Evolutionary conservation across 2,797 vertebrate species (phyloP), one percentile per base, ranked within the genome.

Genomic region (Channa striata): DNA sequence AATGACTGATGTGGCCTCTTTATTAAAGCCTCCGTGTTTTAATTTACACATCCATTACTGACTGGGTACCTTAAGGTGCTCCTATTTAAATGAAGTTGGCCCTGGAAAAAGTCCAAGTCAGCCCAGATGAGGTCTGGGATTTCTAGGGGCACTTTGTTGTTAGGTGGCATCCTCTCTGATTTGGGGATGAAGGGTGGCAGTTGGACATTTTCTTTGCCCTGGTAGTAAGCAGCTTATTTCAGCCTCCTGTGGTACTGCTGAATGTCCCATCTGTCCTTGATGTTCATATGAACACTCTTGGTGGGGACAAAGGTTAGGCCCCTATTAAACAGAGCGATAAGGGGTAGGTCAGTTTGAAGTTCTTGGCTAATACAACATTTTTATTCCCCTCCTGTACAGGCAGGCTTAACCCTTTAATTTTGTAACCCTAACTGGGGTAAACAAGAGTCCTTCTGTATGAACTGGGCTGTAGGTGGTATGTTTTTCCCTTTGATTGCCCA

Each of bases 201-300:
- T 25, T 58, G 37, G 0, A 0, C 23, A 11, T 43, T 1, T 0
- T 25, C 25, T 58, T 11, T 43, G 42, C n/a, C n/a, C 14, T 10
- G 8, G 11, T 42, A 58, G 42, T 43, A 25, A 25, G 17, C n/a
- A 42, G 54, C 39, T 3, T 42, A 12, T 43, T 57, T 57, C 10
- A 57, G 14, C 21, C 39, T 57, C 25, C 39, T 57, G 17, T 30
- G 39, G 16, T 57, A 57, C 16, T 57, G 21, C 42, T 57, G 16
- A 1, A 43, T 23, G 23, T 57, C 54, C 40, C 17, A 43, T 42
- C 17, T 58, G 25, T 17, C 21, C 3, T n/a, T 13, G 54, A 57
- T 42, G 25, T 25, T 43, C 42, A 2, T 9, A 30, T 57, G 42
- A 20, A 40, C 16, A 9, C 54, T 37, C 16, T 25, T 43, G 17